These are phyloP conservation scores for Lampris megalopsis DNA, from an alignment of 2,113 vertebrate genomes.

Conservation along the genomic window DNA sequence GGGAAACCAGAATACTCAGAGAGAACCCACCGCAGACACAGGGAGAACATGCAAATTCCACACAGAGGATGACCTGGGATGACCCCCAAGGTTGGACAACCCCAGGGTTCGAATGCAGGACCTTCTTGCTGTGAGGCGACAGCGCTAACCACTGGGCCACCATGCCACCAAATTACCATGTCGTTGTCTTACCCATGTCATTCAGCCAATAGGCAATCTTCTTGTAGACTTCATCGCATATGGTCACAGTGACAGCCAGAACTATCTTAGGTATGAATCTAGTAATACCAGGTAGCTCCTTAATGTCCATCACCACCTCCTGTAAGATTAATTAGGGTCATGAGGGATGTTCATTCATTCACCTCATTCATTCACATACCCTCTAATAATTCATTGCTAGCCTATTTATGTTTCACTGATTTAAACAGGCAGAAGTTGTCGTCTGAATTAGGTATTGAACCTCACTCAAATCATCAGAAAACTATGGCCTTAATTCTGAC, in stretches of 20 bases:
- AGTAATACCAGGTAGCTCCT: conserved; percentile 89
- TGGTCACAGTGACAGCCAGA: conserved; percentile 90
- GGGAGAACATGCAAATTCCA: too few relatives aligned
- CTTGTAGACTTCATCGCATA: conserved; percentile 94
- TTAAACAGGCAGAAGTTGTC: not conserved
- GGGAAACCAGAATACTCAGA: too few relatives aligned
- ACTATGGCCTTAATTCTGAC: not conserved
- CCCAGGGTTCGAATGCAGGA: too few relatives aligned
- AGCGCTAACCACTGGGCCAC: too few relatives aligned
- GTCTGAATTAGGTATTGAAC: too few relatives aligned
- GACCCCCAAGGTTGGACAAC: too few relatives aligned
- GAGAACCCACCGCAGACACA: too few relatives aligned
- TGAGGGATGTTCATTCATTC: conserved; percentile 38
- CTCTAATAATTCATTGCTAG: conserved; percentile 8
- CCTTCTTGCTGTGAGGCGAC: too few relatives aligned
- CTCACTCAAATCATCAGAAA: too few relatives aligned
- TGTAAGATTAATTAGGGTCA: conserved; percentile 58
- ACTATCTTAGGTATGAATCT: conserved; percentile 94
- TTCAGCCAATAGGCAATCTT: conserved; percentile 97
- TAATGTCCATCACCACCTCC: conserved; percentile 93
- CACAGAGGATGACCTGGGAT: too few relatives aligned
- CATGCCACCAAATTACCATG: too few relatives aligned
- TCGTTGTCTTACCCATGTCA: conserved; percentile 88
- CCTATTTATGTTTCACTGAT: conserved; percentile 29
- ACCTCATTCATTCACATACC: conserved; percentile 16